Evolutionary conservation across 1,140 invertebrate genomes (phyloP), one percentile per base, ranked within the genome.

Genomic region (Lineus longissimus): DNA sequence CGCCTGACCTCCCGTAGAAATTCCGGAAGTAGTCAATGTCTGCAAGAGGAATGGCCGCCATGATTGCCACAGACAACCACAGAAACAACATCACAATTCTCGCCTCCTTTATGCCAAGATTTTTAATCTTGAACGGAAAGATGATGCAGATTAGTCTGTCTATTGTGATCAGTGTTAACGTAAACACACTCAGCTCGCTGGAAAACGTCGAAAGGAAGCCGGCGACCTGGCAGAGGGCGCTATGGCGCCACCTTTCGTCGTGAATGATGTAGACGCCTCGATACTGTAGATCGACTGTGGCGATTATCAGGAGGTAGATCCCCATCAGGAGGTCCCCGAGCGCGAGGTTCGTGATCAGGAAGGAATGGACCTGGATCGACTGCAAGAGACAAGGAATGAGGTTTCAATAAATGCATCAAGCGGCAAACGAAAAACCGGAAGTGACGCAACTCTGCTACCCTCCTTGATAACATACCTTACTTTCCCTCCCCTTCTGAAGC

Each of bases 161-260:
- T 47, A 86, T 65, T 1, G 86, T 86, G 54, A 87, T 86, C 1
- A 86, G 82, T 41, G 86, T 86, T 1, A 89, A 79, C 1, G 88
- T 85, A 41, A 70, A 75, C 22, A 88, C 87, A 0, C 86, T 87
- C 7, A 86, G 81, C 74, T 88, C 86, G 66, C 86, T 88, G 55
- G 87, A 88, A 56, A 88, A 83, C 19, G 88, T 89, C 68, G 86
- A 87, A 40, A 89, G 75, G 68, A 89, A 87, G 15, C 88, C 88
- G 79, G 80, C 85, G 55, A 86, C 73, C 59, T 83, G 80, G 71
- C 86, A 87, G 13, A 85, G 76, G 2, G 66, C 63, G 59, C 83
- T 85, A 19, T 80, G 76, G 22, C 85, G 72, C 86, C 86, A 87
- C 15, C 69, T 55, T 27, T 76, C 71, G 67, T 85, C 85, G 69